These are phyloP conservation scores for Rhopalosiphum maidis DNA, from an alignment of 1,140 invertebrate genomes.

Conservation along the genomic window DNA sequence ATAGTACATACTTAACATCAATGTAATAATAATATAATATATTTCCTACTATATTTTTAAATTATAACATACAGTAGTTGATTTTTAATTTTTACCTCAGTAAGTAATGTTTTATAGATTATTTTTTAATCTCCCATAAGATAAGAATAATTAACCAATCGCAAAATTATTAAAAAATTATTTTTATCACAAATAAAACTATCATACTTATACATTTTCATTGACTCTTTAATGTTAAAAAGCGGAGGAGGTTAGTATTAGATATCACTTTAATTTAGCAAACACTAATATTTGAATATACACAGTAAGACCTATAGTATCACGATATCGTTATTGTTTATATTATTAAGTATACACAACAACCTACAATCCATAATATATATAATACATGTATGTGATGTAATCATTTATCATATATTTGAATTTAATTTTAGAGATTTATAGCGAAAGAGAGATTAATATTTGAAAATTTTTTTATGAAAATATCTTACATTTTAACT, in stretches of 20 bases:
- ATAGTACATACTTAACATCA: no score
- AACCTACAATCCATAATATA: neutral
- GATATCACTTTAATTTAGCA: neutral
- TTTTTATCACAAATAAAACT: neutral
- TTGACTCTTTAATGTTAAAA: neutral
- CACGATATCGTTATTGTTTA: neutral
- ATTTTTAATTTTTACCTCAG: neutral
- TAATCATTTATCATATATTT: neutral
- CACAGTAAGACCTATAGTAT: neutral
- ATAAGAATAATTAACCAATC: neutral
- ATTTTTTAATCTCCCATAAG: neutral
- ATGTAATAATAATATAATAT: neutral
- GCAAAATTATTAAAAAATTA: neutral
- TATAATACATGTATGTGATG: neutral
- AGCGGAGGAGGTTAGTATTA: neutral
- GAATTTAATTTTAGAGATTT: neutral
- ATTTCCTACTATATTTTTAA: neutral
- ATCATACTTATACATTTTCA: neutral
- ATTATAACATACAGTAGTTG: neutral
- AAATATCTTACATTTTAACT: neutral
- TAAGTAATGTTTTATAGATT: neutral
- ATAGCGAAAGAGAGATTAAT: neutral
- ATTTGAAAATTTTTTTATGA: neutral
- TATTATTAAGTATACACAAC: neutral
- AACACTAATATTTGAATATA: neutral